phyloP scores from a whole-genome alignment of 2,797 vertebrate genomes.

The Xenopus petersii region DNA sequence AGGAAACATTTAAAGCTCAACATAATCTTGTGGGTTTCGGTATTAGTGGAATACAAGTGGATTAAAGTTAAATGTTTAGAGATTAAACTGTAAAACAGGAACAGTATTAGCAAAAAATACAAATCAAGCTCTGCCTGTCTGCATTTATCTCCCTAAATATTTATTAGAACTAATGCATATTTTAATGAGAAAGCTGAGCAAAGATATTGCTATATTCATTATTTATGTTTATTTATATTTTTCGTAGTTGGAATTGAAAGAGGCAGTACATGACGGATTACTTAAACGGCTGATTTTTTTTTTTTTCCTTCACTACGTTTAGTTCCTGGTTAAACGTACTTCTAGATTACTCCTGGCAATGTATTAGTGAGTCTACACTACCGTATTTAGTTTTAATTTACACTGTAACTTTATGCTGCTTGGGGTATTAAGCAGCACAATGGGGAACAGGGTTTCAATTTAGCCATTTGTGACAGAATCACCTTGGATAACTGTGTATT shows the following conservation, averaged over 20 bases:
- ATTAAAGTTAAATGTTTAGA: constrained; percentile 1
- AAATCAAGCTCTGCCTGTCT: neutral
- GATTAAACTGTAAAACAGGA: neutral
- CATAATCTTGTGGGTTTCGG: neutral
- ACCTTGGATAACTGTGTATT: too few species aligned
- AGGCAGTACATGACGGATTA: neutral
- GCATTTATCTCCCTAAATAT: constrained; percentile 1
- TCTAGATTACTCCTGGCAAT: too few species aligned
- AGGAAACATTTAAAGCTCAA: neutral
- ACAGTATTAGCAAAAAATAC: neutral
- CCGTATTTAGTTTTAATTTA: too few species aligned
- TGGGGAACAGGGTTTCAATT: too few species aligned
- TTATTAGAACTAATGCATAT: constrained; percentile 5
- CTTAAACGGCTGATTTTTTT: too few species aligned
- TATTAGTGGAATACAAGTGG: neutral
- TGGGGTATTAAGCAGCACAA: too few species aligned
- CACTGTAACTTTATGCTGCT: too few species aligned
- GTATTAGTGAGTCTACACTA: too few species aligned
- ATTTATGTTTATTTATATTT: constrained; percentile 1
- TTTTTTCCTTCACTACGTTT: too few species aligned
- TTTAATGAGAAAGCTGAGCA: neutral
- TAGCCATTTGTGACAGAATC: too few species aligned
- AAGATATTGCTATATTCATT: neutral
- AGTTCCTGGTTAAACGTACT: too few species aligned
- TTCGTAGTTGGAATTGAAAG: neutral